Evolutionary conservation across 2,888 invertebrate genomes (phyloP).

Genomic region (Bombylius discolor): DNA sequence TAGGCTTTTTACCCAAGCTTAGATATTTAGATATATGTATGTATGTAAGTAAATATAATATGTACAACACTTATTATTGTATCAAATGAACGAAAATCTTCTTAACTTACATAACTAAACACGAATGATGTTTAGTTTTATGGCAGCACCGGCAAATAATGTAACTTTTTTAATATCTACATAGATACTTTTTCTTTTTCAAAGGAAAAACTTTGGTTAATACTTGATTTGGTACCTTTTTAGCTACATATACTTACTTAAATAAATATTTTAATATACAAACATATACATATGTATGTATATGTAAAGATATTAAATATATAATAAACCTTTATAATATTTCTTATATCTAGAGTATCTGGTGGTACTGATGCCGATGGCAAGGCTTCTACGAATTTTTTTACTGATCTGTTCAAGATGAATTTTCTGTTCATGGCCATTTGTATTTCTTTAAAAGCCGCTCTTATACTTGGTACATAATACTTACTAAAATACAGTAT

Average conservation of each 20-base stretch:
- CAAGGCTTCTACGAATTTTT: constrained; percentile 8
- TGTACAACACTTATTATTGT: background rate
- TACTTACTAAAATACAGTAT: no score
- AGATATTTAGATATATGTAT: no score
- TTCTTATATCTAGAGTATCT: no score
- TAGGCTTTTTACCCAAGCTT: no score
- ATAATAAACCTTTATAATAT: no score
- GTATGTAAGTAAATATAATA: no score
- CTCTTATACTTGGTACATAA: no score
- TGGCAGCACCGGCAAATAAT: background rate
- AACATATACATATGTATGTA: no score
- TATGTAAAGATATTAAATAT: no score
- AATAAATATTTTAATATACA: background rate
- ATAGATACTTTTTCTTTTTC: no score
- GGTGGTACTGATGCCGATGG: constrained; percentile 1
- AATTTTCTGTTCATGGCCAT: constrained; percentile 5
- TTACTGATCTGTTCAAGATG: constrained; percentile 2
- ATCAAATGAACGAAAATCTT: background rate
- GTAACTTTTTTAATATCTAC: no score
- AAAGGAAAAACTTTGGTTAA: background rate
- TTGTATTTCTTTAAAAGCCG: background rate
- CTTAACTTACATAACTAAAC: constrained; percentile 7
- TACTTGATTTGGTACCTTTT: background rate
- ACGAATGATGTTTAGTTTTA: background rate
- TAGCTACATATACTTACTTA: background rate